Evolutionary conservation across 2,797 vertebrate genomes (phyloP).

Genomic region (Pogoniulus pusillus): DNA sequence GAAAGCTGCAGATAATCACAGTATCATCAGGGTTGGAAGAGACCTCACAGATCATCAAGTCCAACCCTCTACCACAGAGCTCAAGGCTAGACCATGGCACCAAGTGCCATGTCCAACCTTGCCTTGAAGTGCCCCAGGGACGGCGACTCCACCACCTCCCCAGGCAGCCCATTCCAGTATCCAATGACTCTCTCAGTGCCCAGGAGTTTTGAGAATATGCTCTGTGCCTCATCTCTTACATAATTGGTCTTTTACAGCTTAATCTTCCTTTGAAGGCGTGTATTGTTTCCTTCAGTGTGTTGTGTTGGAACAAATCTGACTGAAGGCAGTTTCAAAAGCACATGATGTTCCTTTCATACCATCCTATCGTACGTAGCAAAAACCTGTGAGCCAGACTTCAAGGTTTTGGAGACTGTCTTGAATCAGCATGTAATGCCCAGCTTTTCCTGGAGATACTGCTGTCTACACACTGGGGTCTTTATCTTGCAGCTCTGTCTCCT

Average conservation of each 20-base stretch:
- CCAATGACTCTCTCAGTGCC: too few species aligned
- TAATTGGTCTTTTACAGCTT: background rate
- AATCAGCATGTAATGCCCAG: background rate
- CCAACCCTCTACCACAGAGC: too few species aligned
- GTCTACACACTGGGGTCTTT: background rate
- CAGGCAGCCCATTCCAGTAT: too few species aligned
- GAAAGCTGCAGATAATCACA: too few species aligned
- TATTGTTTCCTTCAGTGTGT: background rate
- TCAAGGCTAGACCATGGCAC: too few species aligned
- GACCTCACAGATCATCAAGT: too few species aligned
- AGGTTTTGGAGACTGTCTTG: background rate
- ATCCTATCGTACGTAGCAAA: background rate
- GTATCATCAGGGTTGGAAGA: too few species aligned
- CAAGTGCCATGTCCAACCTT: too few species aligned
- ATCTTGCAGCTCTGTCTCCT: background rate
- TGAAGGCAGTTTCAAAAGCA: conserved; percentile 25
- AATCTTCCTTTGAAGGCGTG: background rate
- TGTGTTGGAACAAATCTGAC: conserved; percentile 7
- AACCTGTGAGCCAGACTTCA: background rate
- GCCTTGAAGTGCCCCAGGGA: too few species aligned
- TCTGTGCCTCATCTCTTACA: background rate
- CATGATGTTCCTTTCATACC: background rate
- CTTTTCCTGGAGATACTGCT: background rate
- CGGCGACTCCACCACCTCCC: too few species aligned
- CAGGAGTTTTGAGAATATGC: background rate